Conservation (phyloP, 1,140 invertebrate species). For the Sycobia sp. region DNA sequence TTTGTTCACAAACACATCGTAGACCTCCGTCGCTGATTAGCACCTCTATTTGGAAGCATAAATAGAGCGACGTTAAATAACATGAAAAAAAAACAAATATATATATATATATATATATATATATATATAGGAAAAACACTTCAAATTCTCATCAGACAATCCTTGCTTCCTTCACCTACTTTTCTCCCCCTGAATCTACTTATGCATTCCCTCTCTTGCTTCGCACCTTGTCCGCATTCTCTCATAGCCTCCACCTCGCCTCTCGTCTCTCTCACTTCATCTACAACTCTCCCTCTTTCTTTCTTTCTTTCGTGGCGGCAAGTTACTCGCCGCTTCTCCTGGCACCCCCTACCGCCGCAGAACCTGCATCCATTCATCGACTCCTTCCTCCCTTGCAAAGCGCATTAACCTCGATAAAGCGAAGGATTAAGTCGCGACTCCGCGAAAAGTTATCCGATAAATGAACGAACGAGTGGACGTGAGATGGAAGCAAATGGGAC, state of each 20-base stretch:
- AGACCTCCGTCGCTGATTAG: too few species aligned
- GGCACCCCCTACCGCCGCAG: constrained; percentile 4
- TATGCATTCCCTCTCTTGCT: constrained; percentile 11
- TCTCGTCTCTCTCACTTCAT: not conserved
- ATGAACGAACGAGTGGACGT: not conserved
- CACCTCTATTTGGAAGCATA: too few species aligned
- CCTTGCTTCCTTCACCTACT: not conserved
- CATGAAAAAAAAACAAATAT: too few species aligned
- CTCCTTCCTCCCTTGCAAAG: constrained; percentile 11
- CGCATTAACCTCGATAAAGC: constrained; percentile 19
- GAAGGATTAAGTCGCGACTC: constrained; percentile 17
- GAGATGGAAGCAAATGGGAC: not conserved
- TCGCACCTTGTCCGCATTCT: constrained; percentile 15
- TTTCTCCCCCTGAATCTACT: not conserved
- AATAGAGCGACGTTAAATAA: too few species aligned
- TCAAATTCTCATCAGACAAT: not conserved
- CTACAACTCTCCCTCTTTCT: constrained; percentile 1
- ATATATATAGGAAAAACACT: not conserved
- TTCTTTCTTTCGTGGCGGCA: too few species aligned
- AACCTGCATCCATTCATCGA: constrained; percentile 14
- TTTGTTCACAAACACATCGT: too few species aligned
- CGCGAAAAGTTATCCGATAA: constrained; percentile 13
- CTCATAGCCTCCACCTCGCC: not conserved
- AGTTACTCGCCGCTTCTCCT: too few species aligned
- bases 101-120: too few species aligned